Base-by-base conservation (phyloP, 1,140 invertebrate genomes). In the Lordiphosa clarofinis region DNA sequence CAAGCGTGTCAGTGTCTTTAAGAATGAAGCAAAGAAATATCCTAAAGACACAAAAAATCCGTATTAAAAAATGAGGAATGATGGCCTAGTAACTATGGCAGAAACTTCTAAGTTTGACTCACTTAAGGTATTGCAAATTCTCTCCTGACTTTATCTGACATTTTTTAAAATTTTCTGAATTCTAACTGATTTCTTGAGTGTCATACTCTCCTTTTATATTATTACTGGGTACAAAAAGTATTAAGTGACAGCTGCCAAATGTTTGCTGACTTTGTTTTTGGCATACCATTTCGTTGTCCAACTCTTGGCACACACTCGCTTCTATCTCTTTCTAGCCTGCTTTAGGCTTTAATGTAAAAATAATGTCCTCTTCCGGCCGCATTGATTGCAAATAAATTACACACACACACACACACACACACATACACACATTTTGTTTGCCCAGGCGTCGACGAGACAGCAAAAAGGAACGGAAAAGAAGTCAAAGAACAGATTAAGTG, bases 321-420 rank as follows among this genome's bases (percentile, higher is more conserved):
- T 42, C 31, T 53, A 58, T 31, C 31, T 33, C 42, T 56, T 61
- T 39, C 43, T 49, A 33, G 54, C 13, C 47, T 52, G 2, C 48
- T 12, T 12, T 19, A n/a, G 24, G 40, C 60, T 76, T 76, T 82
- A 82, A 82, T 84, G 78, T 84, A 60, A 78, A 82, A 78, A 82
- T 82, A 82, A 82, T 84, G 78, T 78, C 78, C 68, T 70, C 13
- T 63, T 65, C 52, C 46, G 78, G 73, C 78, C 63, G 64, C 78
- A 82, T 82, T 84, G 78, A 82, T 82, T 76, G 79, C 78, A 84
- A 82, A 82, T 82, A 82, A 84, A 82, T 82, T 73, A 82, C 76
- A 67, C 58, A 72, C n/a, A n/a, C n/a, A n/a, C 57, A 79, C 61
- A 39, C 31, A 8, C 39, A 40, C 15, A 49, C 33, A 39, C 21